These are phyloP conservation scores for Tragelaphus eurycerus DNA, from an alignment of 2,797 vertebrate species.

Conservation along the genomic window DNA sequence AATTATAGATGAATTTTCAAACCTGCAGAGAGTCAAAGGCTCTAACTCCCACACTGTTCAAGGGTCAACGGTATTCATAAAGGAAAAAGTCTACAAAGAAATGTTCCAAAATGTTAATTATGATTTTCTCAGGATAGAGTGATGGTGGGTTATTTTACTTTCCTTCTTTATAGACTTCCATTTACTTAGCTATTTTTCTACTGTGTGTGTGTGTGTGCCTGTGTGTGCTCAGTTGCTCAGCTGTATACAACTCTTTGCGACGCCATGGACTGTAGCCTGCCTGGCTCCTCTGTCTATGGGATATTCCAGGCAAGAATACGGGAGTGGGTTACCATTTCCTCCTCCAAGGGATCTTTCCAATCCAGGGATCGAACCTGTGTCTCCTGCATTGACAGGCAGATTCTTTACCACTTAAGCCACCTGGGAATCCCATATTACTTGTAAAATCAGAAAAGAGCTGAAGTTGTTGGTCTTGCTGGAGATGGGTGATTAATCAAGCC, in stretches of 20 bases:
- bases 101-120: neutral
- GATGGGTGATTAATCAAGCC: neutral
- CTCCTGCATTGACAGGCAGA: neutral
- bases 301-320: neutral
- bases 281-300: neutral
- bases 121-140: neutral
- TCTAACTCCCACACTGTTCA: neutral
- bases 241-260: neutral
- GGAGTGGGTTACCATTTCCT: neutral
- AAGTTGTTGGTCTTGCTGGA: neutral
- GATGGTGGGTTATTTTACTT: neutral
- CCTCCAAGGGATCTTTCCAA: neutral
- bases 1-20: neutral
- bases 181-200: neutral
- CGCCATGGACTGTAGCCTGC: neutral
- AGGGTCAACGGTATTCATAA: neutral
- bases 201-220: neutral
- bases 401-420: neutral
- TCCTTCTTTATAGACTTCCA: neutral
- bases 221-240: neutral
- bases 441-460: neutral
- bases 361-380: neutral
- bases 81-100: neutral
- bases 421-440: neutral
- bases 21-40: neutral